Evolutionary conservation across 2,888 invertebrate species (phyloP).

Genomic region (Agrotis exclamationis): DNA sequence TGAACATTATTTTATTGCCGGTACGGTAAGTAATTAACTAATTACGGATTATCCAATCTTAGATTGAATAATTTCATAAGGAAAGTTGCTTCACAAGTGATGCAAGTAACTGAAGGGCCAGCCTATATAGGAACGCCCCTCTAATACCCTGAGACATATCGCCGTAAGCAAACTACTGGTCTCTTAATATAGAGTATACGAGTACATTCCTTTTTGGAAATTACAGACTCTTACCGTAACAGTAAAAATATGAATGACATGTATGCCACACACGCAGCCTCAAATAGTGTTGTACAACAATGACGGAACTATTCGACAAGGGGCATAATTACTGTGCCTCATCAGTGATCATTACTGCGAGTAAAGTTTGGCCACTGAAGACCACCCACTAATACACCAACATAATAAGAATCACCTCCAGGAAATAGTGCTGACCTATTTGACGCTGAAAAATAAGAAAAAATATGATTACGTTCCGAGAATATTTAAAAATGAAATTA

Average conservation of each 20-base stretch:
- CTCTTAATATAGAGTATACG: background rate
- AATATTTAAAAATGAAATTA: background rate
- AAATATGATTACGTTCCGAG: background rate
- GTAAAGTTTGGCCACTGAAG: constrained; percentile 70
- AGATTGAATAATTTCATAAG: background rate
- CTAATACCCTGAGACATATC: background rate
- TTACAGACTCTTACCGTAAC: constrained; percentile 8
- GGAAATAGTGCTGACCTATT: background rate
- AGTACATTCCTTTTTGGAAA: constrained; percentile 9
- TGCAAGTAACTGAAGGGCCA: background rate
- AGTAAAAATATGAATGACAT: constrained; percentile 53
- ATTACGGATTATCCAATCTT: no score
- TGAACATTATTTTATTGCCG: no score
- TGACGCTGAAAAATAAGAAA: background rate
- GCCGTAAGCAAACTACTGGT: background rate
- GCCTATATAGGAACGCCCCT: background rate
- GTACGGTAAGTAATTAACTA: no score
- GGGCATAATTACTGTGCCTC: constrained; percentile 85
- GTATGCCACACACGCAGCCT: constrained; percentile 81
- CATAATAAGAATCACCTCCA: constrained; percentile 7
- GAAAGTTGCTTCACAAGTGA: background rate
- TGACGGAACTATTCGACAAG: constrained; percentile 81
- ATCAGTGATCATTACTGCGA: constrained; percentile 81
- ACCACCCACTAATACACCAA: constrained; percentile 76
- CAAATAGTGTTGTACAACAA: constrained; percentile 80